Base-by-base conservation (phyloP, 2,888 invertebrate genomes). In the Mimas tiliae region DNA sequence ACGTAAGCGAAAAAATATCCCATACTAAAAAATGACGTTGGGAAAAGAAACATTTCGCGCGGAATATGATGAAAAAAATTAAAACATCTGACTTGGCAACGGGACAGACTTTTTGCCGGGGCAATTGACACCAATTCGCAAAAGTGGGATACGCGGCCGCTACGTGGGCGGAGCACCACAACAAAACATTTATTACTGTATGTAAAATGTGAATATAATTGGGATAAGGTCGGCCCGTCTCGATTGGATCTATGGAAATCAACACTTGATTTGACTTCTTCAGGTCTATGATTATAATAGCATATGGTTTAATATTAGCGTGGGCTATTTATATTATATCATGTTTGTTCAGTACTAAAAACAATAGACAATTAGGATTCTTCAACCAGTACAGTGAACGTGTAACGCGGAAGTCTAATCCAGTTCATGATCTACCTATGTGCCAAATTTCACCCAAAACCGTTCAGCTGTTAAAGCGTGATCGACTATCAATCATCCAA, bases 51-150 rank as follows among this genome's bases (percentile, higher is more conserved):
- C 64, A 66, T 63, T 63, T 47, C 33, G 48, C 58, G 14, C 48
- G 53, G 64, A 70, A 74, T 73, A 75, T 74, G 69, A 73, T 74
- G 71, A 74, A 75, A 78, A 48, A 79, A 73, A 74, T 71, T 75
- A 70, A 74, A 58, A 70, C 70, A 70, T 70, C 65, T 38, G 74
- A 78, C 82, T 90, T 92, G 91, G 90, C 91, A 89, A 79, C 83
- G 71, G 75, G 76, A 80, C 85, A 72, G 74, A 76, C 77, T 85
- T 87, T 87, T 88, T 85, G 82, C 81, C 80, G 72, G 71, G 79
- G 85, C 89, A 89, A 91, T 91, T 92, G 92, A 92, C 91, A 91
- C 84, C 78, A 79, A 42, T 84, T 92, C 75, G 70, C 73, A 72
- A 82, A 91, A 84, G 79, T 88, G 71, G 89, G 75, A 80, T 82